Conservation (phyloP, 92 coral and sea anemone genomes). For the Porites lobata region DNA sequence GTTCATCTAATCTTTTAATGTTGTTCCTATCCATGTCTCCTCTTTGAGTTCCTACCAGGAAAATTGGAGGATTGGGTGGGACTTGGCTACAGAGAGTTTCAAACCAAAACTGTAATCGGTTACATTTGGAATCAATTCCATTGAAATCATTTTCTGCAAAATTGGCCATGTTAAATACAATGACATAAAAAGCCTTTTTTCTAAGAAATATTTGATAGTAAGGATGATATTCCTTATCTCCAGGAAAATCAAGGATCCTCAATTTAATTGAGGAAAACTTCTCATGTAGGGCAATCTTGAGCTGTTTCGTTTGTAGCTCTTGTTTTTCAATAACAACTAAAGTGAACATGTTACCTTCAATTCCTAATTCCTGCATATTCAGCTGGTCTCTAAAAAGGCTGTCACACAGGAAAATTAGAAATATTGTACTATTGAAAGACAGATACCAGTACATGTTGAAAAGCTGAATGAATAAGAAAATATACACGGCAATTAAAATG, state of each 20-base stretch:
- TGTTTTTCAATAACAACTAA: slow-evolving; percentile 41
- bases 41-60: slow-evolving; percentile 71
- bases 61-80: slow-evolving; percentile 41
- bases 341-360: background rate
- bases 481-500: background rate
- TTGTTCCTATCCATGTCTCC: background rate
- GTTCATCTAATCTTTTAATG: slow-evolving; percentile 4
- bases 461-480: background rate
- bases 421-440: background rate
- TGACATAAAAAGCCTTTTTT: slow-evolving; percentile 47
- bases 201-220: slow-evolving; percentile 62
- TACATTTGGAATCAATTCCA: slow-evolving; percentile 25
- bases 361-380: background rate
- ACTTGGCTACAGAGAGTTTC: slow-evolving; percentile 66
- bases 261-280: slow-evolving; percentile 49
- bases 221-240: slow-evolving; percentile 59
- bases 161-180: slow-evolving; percentile 53
- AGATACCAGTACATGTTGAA: background rate
- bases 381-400: slow-evolving; percentile 13
- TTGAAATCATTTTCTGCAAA: slow-evolving; percentile 34
- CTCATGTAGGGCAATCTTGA: slow-evolving; percentile 45
- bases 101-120: slow-evolving; percentile 57
- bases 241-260: slow-evolving; percentile 70
- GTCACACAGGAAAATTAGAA: background rate
- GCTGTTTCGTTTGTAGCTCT: too few relatives aligned